These are phyloP conservation scores for Meleagris gallopavo DNA, from an alignment of 2,113 vertebrate species.

Conservation along the genomic window DNA sequence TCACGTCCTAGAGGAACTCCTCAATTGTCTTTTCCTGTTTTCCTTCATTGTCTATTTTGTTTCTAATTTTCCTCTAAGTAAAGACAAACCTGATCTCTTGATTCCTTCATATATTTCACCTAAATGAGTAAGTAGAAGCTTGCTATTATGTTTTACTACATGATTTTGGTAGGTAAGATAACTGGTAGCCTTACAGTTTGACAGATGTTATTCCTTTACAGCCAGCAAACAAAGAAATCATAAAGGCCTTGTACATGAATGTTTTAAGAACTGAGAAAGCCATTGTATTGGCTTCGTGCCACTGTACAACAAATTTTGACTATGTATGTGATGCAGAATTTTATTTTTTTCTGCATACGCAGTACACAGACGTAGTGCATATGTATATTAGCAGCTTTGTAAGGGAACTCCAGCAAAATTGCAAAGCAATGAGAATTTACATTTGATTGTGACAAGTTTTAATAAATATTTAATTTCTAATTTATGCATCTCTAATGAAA, in stretches of 20 bases:
- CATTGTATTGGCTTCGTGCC: neutral
- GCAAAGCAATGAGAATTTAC: neutral
- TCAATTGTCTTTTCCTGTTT: neutral
- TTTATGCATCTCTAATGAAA: neutral
- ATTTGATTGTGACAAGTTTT: neutral
- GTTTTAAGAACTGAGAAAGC: neutral
- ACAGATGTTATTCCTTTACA: neutral
- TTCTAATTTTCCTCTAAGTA: neutral
- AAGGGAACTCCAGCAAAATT: neutral
- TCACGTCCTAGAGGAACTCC: rapidly evolving
- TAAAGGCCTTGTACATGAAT: neutral
- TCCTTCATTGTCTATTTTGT: neutral
- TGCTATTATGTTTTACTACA: neutral
- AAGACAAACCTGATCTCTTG: neutral
- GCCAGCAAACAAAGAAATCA: neutral
- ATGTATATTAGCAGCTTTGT: neutral
- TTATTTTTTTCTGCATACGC: neutral
- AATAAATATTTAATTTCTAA: neutral
- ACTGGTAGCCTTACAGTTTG: neutral
- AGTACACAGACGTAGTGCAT: neutral
- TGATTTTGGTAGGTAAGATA: neutral
- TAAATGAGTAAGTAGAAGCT: neutral
- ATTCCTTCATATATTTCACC: neutral
- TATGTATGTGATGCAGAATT: neutral
- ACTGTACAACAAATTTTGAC: neutral